Evolutionary conservation across 2,113 vertebrate genomes (phyloP).

Genomic region (Zootoca vivipara): DNA sequence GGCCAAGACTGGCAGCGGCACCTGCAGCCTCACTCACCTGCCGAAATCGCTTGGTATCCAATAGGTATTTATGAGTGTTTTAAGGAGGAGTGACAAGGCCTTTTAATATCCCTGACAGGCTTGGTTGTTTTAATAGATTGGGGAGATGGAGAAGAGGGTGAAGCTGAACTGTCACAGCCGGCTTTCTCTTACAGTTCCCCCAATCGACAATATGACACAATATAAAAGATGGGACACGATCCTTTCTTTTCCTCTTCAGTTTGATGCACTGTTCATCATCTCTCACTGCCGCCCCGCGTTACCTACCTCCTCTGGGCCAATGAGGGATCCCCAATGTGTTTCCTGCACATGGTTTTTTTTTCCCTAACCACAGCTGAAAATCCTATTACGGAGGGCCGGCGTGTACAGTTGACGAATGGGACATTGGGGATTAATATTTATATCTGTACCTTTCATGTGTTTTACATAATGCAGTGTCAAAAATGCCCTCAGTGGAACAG

Average conservation of each 20-base stretch:
- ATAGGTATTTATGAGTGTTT: constrained; percentile 48
- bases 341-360: background rate
- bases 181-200: constrained; percentile 13
- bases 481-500: background rate
- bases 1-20: background rate
- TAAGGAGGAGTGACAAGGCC: constrained; percentile 51
- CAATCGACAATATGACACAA: constrained; percentile 15
- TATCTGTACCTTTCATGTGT: constrained; percentile 3
- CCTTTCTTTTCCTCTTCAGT: constrained; percentile 5
- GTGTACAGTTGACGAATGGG: background rate
- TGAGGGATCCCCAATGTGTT: background rate
- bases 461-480: constrained; percentile 18
- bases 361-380: background rate
- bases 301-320: background rate
- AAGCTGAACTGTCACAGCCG: background rate
- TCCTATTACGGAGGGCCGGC: background rate
- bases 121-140: constrained; percentile 61
- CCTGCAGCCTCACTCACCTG: background rate
- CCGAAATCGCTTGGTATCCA: constrained; percentile 8
- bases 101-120: constrained; percentile 72
- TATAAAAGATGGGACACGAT: constrained; percentile 19
- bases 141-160: constrained; percentile 46
- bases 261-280: constrained; percentile 4
- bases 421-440: constrained; percentile 11
- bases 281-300: background rate